These are phyloP conservation scores for Diadema setosum DNA, from an alignment of 35 echinoderm and acorn worm species.

Conservation along the genomic window DNA sequence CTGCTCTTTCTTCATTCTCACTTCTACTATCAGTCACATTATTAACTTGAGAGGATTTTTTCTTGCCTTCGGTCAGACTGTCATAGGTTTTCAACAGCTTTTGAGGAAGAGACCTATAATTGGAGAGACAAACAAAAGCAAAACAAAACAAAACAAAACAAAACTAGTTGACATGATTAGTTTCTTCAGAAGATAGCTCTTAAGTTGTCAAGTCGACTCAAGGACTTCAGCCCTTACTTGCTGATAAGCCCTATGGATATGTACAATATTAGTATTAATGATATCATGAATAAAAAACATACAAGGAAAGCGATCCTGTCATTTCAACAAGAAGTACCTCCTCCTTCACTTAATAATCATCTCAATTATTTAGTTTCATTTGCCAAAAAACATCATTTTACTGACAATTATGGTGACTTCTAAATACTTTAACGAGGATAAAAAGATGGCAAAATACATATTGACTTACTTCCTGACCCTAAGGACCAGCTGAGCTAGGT, in stretches of 20 bases:
- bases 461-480: slow-evolving; percentile 38
- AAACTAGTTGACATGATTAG: not conserved
- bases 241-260: not conserved
- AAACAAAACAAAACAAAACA: not conserved
- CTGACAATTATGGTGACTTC: too few relatives aligned
- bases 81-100: not conserved
- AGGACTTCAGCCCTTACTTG: not conserved
- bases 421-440: too few relatives aligned
- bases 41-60: not conserved
- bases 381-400: too few relatives aligned
- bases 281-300: too few relatives aligned
- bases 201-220: not conserved
- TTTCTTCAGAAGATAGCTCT: not conserved
- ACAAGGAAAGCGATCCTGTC: too few relatives aligned
- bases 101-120: not conserved
- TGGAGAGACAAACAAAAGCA: too few relatives aligned
- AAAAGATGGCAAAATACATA: too few relatives aligned
- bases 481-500: slow-evolving; percentile 44
- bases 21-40: not conserved
- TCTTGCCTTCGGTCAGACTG: not conserved
- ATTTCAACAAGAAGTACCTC: too few relatives aligned
- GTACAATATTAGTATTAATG: not conserved
- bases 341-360: too few relatives aligned
- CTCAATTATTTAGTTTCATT: too few relatives aligned
- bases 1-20: not conserved